Evolutionary conservation across 2,797 vertebrate species (phyloP), one percentile per base, ranked within the genome.

Genomic region (Clangula hyemalis): DNA sequence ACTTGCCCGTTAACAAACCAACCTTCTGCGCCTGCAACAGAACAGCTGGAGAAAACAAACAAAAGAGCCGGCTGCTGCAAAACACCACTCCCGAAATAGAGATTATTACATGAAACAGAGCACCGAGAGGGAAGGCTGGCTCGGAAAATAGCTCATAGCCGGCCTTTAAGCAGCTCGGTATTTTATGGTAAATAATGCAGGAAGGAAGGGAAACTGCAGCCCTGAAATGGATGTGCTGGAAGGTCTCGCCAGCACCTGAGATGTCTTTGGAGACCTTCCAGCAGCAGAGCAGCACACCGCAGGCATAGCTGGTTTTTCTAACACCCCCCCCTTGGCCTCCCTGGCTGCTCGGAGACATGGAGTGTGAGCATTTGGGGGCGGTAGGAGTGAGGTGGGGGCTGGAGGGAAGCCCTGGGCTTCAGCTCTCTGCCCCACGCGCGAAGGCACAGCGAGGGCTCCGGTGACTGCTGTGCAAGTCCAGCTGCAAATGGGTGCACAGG

Each of bases 141-240:
- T 93, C 82, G 79, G 93, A 95, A 96, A 96, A 95, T 70, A 94
- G 90, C 90, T 95, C 54, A 49, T 39, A 86, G 87, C 27, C 47
- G 70, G 66, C 70, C 82, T 93, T 93, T 78, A 80, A 87, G 87
- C 81, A 66, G 70, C 72, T 80, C 1, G 3, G 72, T 82, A 32
- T 77, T 76, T 76, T 74, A 53, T 56, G 85, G 95, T 95, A 96
- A 96, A 95, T 97, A 96, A 96, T 96, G 87, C 84, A 90, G 94
- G 94, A 96, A 96, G 86, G 96, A 95, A 95, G 76, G 82, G 84
- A 89, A 96, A 41, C 32, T 88, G 92, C 87, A 94, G 82, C 58
- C 84, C 95, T 58, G 83, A 96, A 97, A 89, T 92, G 95, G 95
- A 78, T 86, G 66, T 58, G 85, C 91, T 91, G 49, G 84, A 87